phyloP scores from a whole-genome alignment of 2,888 invertebrate genomes.

The Caradrina kadenii region DNA sequence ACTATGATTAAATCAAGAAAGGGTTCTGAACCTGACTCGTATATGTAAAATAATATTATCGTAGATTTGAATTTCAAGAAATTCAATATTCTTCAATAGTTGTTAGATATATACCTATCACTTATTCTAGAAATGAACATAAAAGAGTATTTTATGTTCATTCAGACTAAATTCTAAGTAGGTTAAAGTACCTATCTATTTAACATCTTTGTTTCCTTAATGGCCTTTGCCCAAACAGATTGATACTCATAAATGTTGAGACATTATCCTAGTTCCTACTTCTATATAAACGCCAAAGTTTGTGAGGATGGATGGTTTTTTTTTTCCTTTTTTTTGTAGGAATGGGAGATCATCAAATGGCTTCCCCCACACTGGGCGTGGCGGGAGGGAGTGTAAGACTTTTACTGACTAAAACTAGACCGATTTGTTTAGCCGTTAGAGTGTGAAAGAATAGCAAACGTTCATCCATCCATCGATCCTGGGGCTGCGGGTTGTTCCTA shows the following conservation, averaged over 20 bases:
- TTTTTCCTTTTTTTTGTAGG: too few relatives aligned
- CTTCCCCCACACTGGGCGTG: too few relatives aligned
- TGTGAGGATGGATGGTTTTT: too few relatives aligned
- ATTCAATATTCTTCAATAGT: constrained; percentile 24
- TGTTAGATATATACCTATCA: not conserved
- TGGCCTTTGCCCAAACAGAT: not conserved
- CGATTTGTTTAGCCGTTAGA: too few relatives aligned
- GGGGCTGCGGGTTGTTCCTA: too few relatives aligned
- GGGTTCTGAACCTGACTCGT: constrained; percentile 35
- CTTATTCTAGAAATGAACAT: not conserved
- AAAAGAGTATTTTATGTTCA: not conserved
- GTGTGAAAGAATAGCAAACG: too few relatives aligned
- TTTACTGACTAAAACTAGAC: too few relatives aligned
- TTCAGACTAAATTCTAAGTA: not conserved
- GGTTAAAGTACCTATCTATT: not conserved
- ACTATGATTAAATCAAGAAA: constrained; percentile 57
- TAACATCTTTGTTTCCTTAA: not conserved
- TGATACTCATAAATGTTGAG: not conserved
- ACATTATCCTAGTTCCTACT: not conserved
- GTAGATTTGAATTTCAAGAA: constrained; percentile 26
- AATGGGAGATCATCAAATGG: too few relatives aligned
- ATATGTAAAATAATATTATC: constrained; percentile 47
- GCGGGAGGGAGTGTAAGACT: too few relatives aligned
- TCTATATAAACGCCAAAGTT: too few relatives aligned
- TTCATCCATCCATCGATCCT: too few relatives aligned